Evolutionary conservation across 53 echinoderm and acorn worm genomes (phyloP), one percentile per base, ranked within the genome.

Genomic region (Echinarachnius parma): DNA sequence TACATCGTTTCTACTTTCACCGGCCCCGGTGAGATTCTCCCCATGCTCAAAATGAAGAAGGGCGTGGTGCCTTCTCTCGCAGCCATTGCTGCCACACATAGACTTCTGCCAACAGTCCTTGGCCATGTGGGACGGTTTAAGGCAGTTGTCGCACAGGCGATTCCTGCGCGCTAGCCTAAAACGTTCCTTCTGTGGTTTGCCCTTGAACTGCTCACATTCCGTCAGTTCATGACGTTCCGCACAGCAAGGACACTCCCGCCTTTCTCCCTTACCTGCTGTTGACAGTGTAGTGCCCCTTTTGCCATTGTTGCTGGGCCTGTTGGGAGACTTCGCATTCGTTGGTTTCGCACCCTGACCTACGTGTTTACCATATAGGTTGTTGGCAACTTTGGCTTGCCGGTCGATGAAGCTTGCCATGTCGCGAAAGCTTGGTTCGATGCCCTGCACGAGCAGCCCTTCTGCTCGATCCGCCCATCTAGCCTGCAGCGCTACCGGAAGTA

Each of bases 61-160:
- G 8, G 63, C 27, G 23, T 87, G 77, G 59, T 87, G 82, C 46
- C 78, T 87, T 25, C 78, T 35, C 4, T 21, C 35, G 30, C 86
- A 87, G 31, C 78, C 78, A 11, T 78, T 8, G 9, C 21, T 34
- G 2, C 57, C 23, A 31, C 87, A 87, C 15, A 29, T 27, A 3
- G 77, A 19, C 14, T 61, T 31, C 10, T 53, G 26, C 25, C 71
- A 34, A 34, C 88, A 87, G 30, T 48, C 64, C 2, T 53, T 28
- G 3, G 83, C 83, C 21, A 64, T 31, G 42, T 87, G 78, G 4
- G 4, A 58, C 2, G 60, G 77, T 21, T 59, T 78, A 11, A 79
- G 45, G 37, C 83, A 87, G 45, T 79, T 83, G 47, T 83, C 48
- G 46, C 83, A 83, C 34, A 87, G 34, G 26, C 56, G 63, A 10